These are phyloP conservation scores for Melitaea athalia DNA, from an alignment of 2,888 invertebrate genomes.

Conservation along the genomic window DNA sequence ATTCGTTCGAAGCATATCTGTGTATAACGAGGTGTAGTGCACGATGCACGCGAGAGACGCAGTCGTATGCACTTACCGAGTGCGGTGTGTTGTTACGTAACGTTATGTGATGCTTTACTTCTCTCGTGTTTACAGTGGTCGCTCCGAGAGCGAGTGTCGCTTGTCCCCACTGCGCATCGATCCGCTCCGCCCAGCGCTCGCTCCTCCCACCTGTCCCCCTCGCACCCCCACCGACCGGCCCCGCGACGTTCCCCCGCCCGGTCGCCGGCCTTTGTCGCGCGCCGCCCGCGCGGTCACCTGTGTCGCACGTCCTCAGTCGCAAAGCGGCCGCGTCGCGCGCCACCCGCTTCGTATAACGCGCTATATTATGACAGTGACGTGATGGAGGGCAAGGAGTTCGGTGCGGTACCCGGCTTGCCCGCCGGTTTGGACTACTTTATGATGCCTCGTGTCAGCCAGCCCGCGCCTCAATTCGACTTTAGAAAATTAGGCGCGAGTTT, in stretches of 20 bases:
- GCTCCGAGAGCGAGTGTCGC: slow-evolving; percentile 70
- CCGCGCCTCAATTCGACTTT: slow-evolving; percentile 94
- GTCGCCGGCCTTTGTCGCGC: slow-evolving; percentile 75
- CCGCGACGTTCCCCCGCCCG: slow-evolving; percentile 62
- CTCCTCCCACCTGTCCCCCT: slow-evolving; percentile 73
- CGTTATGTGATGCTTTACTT: slow-evolving; percentile 61
- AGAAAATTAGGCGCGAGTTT: slow-evolving; percentile 87
- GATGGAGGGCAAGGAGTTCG: slow-evolving; percentile 79
- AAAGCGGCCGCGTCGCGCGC: slow-evolving; percentile 83
- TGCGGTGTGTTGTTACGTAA: slow-evolving; percentile 63
- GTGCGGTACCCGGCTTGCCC: slow-evolving; percentile 76
- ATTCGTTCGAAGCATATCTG: slow-evolving; percentile 25
- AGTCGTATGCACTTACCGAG: slow-evolving; percentile 34
- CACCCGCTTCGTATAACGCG: slow-evolving; percentile 73
- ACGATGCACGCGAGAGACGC: slow-evolving; percentile 41
- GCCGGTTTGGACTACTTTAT: slow-evolving; percentile 79
- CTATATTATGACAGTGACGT: slow-evolving; percentile 76
- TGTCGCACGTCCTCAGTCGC: slow-evolving; percentile 83
- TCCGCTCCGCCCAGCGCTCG: slow-evolving; percentile 79
- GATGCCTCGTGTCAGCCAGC: slow-evolving; percentile 86
- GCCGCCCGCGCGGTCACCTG: slow-evolving; percentile 81
- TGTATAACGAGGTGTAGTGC: slow-evolving; percentile 23
- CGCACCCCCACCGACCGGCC: slow-evolving; percentile 45
- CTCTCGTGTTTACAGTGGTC: slow-evolving; percentile 69
- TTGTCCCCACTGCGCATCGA: slow-evolving; percentile 80